Evolutionary conservation across 2,888 invertebrate genomes (phyloP), one percentile per base, ranked within the genome.

Genomic region (Pedicia rivosa): DNA sequence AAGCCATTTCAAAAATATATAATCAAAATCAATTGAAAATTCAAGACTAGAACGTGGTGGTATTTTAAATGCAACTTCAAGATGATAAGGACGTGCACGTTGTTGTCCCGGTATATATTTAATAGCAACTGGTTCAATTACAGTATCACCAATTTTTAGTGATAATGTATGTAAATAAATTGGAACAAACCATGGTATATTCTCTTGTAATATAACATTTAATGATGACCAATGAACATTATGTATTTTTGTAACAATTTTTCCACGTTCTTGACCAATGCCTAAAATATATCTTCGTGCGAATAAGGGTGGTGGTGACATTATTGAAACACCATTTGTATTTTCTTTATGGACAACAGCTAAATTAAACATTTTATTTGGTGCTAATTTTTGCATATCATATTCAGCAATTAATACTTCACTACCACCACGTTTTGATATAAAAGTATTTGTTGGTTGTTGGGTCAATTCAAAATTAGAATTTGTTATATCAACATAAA

Each of bases 1-100:
- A 50, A 91, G 84, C 91, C 97, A 95, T 63, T 94, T 94, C 5
- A 95, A 68, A 54, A 95, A 88, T n/a, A 88, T 80, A 62, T 87
- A 86, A 58, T 94, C 91, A 63, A 95, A 90, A 52, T 91, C 81
- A 44, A 92, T 73, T 7, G 79, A 79, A 35, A 95, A 69, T 43
- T 78, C 74, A 1, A 86, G 83, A 5, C 76, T 72, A 1, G 88
- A 81, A 44, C 74, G 71, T 0, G 88, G 70, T 7, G 92, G 88
- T 40, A 95, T 58, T 44, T 67, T 70, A 29, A 95, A 62, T 2
- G 82, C 70, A 16, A 90, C 61, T 59, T 98, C 97, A 37, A 98
- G 63, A 51, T 90, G 84, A 54, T 91, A 86, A 0, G 92, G 81
- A 37, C 78, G 72, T 49, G 74, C 70, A 26, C 94, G 70, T 54